A percentile compares a stretch with the other conserved stretches of the same genome.
These are phyloP conservation scores for Fopius arisanus DNA, from an alignment of 1,140 invertebrate genomes.

Conservation along the genomic window DNA sequence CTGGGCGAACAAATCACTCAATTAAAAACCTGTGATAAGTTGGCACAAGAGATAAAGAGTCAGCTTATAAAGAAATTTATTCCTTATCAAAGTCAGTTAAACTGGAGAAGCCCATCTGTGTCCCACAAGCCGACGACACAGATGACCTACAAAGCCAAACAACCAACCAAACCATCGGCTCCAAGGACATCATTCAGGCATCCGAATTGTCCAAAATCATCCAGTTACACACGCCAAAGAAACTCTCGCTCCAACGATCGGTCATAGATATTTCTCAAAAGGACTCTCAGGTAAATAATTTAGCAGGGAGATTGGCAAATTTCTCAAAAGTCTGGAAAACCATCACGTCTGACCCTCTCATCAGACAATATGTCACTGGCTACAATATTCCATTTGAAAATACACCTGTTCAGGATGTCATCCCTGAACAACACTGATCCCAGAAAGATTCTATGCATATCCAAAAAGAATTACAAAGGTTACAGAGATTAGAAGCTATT, in stretches of 20 bases:
- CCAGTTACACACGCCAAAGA: not conserved
- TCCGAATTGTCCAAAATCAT: not conserved
- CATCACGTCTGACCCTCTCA: no score
- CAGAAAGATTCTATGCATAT: no score
- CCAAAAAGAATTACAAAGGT: no score
- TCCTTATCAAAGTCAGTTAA: conserved; percentile 17
- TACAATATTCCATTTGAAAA: no score
- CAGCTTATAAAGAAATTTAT: not conserved
- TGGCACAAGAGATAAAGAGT: conserved; percentile 21
- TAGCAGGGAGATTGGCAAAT: no score
- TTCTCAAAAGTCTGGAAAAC: no score
- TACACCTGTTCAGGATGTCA: no score
- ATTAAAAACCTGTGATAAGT: conserved; percentile 31
- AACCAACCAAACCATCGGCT: not conserved
- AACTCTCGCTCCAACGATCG: not conserved
- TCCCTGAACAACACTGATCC: no score
- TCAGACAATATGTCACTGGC: no score
- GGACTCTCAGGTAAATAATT: no score
- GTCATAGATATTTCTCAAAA: no score
- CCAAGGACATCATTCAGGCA: conserved; percentile 4
- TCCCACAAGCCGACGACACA: conserved; percentile 18
- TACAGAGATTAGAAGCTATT: no score
- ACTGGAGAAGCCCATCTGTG: conserved; percentile 29
- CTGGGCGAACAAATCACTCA: conserved; percentile 27
- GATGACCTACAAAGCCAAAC: conserved; percentile 17